A percentile compares a stretch with the other conserved stretches of the same genome.
Conservation (phyloP, 2,888 invertebrate genomes). For the Drosophila nigritarsus region DNA sequence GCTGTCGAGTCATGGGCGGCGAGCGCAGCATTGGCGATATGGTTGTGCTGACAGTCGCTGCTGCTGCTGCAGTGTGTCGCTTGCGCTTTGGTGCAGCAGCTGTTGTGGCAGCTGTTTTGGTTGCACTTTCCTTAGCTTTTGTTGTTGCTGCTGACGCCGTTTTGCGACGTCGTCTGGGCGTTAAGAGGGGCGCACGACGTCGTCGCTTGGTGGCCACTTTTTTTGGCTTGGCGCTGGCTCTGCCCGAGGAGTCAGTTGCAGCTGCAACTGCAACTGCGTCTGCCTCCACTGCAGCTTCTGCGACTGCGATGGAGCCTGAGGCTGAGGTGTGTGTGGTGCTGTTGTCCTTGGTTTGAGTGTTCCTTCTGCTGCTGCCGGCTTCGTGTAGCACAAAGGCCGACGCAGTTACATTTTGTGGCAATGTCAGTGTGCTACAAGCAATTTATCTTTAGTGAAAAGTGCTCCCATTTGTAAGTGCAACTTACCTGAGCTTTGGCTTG, state of each 20-base stretch:
- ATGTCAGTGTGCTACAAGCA: conserved; percentile 59
- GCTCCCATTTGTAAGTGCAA: background rate
- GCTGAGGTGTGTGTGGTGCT: conserved; percentile 72
- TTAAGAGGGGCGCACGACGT: conserved; percentile 63
- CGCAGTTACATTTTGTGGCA: conserved; percentile 57
- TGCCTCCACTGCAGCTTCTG: background rate
- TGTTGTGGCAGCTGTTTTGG: conserved; percentile 4
- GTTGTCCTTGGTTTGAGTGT: conserved; percentile 41
- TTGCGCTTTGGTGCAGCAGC: conserved; percentile 39
- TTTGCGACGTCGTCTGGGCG: conserved; percentile 50
- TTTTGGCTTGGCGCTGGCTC: conserved; percentile 49
- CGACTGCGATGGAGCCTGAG: conserved; percentile 19
- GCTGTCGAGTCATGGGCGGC: conserved; percentile 76
- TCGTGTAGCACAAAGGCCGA: conserved; percentile 68
- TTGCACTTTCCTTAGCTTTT: background rate
- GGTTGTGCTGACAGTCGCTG: conserved; percentile 28
- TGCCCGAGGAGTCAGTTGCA: background rate
- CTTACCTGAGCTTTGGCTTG: conserved; percentile 70
- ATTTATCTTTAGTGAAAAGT: background rate
- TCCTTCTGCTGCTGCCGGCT: conserved; percentile 24
- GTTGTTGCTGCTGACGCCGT: conserved; percentile 7
- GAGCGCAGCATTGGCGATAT: conserved; percentile 57
- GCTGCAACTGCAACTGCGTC: background rate
- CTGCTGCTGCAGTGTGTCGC: conserved; percentile 24
- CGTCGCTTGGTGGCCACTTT: conserved; percentile 62